Base-by-base conservation (phyloP, 2,888 invertebrate species). In the Syrphus vitripennis region DNA sequence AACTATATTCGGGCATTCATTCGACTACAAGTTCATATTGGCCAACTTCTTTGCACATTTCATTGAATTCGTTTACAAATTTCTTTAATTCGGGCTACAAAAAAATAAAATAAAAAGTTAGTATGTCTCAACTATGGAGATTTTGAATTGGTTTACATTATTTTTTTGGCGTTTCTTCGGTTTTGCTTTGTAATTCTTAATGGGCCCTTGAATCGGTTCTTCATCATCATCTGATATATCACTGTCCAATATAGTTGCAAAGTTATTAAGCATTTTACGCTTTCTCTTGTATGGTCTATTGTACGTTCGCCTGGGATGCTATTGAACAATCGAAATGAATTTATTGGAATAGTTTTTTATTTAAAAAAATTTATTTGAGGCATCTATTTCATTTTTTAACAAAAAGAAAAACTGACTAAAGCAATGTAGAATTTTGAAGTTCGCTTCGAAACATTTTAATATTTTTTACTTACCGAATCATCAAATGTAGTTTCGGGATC, bases 11-110 rank as follows among this genome's bases (percentile, higher is more conserved):
- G 14, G n/a, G 19, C 59, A 59, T 24, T 84, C 67, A 91, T 86
- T 92, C 92, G 31, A 91, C 81, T n/a, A 90, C 70, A 5, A 92
- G 16, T 24, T 91, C 81, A 87, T 89, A 92, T n/a, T 90, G 82
- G 5, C 90, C 90, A 7, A 91, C 91, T 78, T 92, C 91, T 42
- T 90, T 88, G 55, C 91, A 91, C 89, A 92, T 89, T 69, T 89
- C 88, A 74, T 91, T 91, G 71, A 92, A 92, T 48, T 91, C 90
- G n/a, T 89, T 87, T 5, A 90, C 87, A 55, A 90, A 92, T 7
- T 89, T 83, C 0, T 89, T 70, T 4, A 92, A 45, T 26, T 90
- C 89, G 2, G 78, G 77, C 88, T 88, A 53, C 9, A 79, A 88
- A 45, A 63, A 26, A 3, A 16, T 12, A 5, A 26, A 24, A n/a